A percentile compares a stretch with the other conserved stretches of the same genome.
Evolutionary conservation across 2,113 vertebrate genomes (phyloP).

Genomic region (Phoxinus phoxinus): DNA sequence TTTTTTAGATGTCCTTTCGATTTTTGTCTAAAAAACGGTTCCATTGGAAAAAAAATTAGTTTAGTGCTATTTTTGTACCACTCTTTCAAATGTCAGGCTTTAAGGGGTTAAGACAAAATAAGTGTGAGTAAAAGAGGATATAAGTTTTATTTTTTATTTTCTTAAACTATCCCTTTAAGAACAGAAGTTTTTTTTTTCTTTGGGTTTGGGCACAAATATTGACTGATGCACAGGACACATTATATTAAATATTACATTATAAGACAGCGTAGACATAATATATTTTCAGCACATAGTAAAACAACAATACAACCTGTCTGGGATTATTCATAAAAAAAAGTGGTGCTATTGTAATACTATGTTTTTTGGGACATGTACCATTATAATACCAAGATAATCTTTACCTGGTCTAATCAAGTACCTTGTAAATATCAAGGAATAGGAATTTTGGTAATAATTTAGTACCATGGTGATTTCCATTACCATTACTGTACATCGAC

Average conservation of each 20-base stretch:
- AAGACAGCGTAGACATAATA: slow-evolving; percentile 1
- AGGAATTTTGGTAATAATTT: neutral
- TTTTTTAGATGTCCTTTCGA: neutral
- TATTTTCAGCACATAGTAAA: neutral
- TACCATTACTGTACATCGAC: neutral
- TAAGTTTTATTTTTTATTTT: neutral
- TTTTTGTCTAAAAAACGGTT: neutral
- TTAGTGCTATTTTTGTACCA: neutral
- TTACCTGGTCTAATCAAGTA: neutral
- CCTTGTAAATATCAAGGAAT: neutral
- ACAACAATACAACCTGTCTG: neutral
- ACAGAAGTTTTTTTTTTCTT: neutral
- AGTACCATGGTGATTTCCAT: neutral
- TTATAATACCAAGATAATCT: neutral
- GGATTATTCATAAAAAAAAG: neutral
- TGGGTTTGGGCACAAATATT: neutral
- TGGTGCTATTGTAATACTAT: neutral
- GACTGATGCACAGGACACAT: neutral
- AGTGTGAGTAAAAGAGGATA: neutral
- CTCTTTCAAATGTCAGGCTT: neutral
- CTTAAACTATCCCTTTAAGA: neutral
- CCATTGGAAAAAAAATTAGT: neutral
- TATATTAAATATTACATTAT: slow-evolving; percentile 11
- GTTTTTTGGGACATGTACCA: neutral
- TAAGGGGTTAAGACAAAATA: neutral